A percentile compares a stretch with the other conserved stretches of the same genome.
These are phyloP conservation scores for Slavum lentiscoides DNA, from an alignment of 2,888 invertebrate genomes.

Conservation along the genomic window DNA sequence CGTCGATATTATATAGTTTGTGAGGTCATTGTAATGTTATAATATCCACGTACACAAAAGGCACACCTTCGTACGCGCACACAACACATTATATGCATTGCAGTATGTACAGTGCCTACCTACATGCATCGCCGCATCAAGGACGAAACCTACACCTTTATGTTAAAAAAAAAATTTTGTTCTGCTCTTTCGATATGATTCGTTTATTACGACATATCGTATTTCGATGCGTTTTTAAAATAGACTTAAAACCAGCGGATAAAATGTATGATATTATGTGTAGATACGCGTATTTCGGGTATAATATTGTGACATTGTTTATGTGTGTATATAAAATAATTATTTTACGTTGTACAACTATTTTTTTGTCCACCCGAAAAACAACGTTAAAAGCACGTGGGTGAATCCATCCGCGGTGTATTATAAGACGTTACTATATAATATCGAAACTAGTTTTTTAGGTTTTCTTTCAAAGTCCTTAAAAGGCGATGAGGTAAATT, in stretches of 20 bases:
- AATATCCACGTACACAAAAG: slow-evolving; percentile 43
- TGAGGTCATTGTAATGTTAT: slow-evolving; percentile 39
- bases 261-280: no score
- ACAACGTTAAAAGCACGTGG: slow-evolving; percentile 16
- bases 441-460: slow-evolving; percentile 36
- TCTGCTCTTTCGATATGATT: not conserved
- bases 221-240: not conserved
- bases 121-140: slow-evolving; percentile 38
- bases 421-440: not conserved
- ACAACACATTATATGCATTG: not conserved
- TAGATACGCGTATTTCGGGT: no score
- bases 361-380: slow-evolving; percentile 9
- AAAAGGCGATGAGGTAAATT: slow-evolving; percentile 42
- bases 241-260: no score
- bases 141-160: slow-evolving; percentile 46
- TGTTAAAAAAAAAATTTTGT: slow-evolving; percentile 10
- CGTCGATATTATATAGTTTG: slow-evolving; percentile 9
- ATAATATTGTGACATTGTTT: no score
- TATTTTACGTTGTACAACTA: not conserved
- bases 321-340: not conserved
- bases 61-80: slow-evolving; percentile 24
- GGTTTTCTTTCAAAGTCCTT: slow-evolving; percentile 40
- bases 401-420: not conserved
- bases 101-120: slow-evolving; percentile 9
- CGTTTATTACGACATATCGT: not conserved